Conservation (phyloP, 2,113 vertebrate species). For the Oreocharis arfaki region DNA sequence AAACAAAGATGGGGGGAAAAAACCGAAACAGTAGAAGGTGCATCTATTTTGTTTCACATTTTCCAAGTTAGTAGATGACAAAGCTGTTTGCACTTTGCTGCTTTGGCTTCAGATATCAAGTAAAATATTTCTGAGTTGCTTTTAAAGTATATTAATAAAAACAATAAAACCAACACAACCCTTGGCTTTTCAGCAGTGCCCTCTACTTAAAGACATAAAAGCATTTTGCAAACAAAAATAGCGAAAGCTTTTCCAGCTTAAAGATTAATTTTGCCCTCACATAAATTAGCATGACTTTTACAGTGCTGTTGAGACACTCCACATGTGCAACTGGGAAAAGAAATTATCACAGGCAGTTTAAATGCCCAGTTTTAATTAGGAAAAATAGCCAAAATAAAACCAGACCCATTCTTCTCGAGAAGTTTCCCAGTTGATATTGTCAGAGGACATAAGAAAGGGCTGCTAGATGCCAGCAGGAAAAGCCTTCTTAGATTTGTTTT, state of each 20-base stretch:
- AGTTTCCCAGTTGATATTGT: not conserved
- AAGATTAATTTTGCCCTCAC: conserved; percentile 17
- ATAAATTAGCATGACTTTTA: conserved; percentile 36
- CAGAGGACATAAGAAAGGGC: not conserved
- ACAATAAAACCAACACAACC: not conserved
- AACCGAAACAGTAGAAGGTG: not conserved
- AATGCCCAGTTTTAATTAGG: not conserved
- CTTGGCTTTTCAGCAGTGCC: not conserved
- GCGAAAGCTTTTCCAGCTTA: conserved; percentile 4
- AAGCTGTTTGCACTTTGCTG: not conserved
- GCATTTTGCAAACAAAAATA: conserved; percentile 11
- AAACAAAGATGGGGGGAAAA: not conserved
- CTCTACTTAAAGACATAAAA: not conserved
- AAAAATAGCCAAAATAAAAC: not conserved
- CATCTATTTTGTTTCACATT: not conserved
- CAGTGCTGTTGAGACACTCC: not conserved
- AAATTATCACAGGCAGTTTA: not conserved
- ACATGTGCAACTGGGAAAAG: not conserved
- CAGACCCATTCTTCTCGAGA: not conserved
- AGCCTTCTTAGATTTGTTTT: not conserved
- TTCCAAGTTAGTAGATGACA: not conserved
- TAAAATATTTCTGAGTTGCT: not conserved
- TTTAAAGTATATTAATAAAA: conserved; percentile 25
- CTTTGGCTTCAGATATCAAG: not conserved
- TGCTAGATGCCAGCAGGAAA: not conserved